Conservation (phyloP, 2,113 vertebrate genomes). For the Chroicocephalus ridibundus region DNA sequence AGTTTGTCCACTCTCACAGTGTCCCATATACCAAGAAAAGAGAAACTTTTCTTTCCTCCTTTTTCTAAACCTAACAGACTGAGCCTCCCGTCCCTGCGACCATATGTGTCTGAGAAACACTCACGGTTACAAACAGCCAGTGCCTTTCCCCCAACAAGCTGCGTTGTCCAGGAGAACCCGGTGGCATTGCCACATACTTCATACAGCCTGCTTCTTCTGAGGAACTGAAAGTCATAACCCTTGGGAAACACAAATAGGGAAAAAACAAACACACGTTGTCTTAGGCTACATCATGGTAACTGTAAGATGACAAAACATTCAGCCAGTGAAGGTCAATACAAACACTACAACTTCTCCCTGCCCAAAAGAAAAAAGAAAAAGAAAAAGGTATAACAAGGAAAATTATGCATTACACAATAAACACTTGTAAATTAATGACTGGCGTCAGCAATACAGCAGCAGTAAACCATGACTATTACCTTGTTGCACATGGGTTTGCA, state of each 20-base stretch:
- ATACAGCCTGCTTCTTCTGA: conserved; percentile 68
- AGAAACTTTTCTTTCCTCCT: neutral
- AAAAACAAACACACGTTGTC: neutral
- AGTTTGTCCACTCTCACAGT: neutral
- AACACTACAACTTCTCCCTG: neutral
- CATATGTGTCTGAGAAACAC: neutral
- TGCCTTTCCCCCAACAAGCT: conserved; percentile 59
- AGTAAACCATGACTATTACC: conserved; percentile 25
- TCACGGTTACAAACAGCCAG: conserved; percentile 76
- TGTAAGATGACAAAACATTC: neutral
- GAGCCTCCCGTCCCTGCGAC: rapidly evolving
- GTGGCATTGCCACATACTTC: conserved; percentile 68
- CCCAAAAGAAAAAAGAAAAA: neutral
- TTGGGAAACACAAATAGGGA: neutral
- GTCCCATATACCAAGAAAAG: neutral
- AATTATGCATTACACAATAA: neutral
- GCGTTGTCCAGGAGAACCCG: conserved; percentile 52
- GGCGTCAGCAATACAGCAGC: neutral
- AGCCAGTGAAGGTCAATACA: neutral
- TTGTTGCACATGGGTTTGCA: conserved; percentile 84
- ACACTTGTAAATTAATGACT: neutral
- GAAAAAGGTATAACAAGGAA: neutral
- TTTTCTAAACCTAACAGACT: neutral
- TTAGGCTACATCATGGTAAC: neutral
- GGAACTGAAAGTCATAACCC: conserved; percentile 80